These are phyloP conservation scores for Palaemon carinicauda DNA, from an alignment of 1,140 invertebrate genomes.

Conservation along the genomic window DNA sequence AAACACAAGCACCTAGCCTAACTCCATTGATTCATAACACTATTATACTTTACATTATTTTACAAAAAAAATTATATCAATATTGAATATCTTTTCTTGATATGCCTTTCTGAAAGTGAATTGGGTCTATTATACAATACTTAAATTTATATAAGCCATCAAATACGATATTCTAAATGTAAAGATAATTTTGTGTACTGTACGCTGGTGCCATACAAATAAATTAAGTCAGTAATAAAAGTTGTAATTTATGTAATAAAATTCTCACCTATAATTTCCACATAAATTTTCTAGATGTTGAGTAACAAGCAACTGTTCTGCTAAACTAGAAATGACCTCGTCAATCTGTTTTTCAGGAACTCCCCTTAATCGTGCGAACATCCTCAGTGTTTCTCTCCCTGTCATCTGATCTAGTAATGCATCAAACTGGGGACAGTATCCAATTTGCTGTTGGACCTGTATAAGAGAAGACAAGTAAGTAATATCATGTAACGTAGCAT, in stretches of 20 bases:
- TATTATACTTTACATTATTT: too few relatives aligned
- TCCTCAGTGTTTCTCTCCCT: slow-evolving; percentile 77
- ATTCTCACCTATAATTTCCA: slow-evolving; percentile 67
- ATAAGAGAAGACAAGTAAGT: neutral
- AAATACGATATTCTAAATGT: too few relatives aligned
- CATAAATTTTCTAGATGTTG: slow-evolving; percentile 68
- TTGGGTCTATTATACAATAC: too few relatives aligned
- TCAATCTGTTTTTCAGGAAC: slow-evolving; percentile 66
- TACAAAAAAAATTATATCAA: too few relatives aligned
- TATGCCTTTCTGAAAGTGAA: too few relatives aligned
- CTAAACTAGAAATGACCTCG: slow-evolving; percentile 63
- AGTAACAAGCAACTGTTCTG: slow-evolving; percentile 63
- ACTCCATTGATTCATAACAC: too few relatives aligned
- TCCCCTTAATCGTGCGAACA: slow-evolving; percentile 81
- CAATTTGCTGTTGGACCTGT: slow-evolving; percentile 69
- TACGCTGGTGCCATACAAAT: too few relatives aligned
- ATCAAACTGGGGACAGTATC: slow-evolving; percentile 87
- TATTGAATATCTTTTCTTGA: too few relatives aligned
- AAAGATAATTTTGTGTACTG: too few relatives aligned
- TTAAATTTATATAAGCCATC: too few relatives aligned
- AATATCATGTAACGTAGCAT: neutral
- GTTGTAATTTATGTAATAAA: neutral
- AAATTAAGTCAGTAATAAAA: too few relatives aligned
- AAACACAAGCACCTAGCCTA: too few relatives aligned
- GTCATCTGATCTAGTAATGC: slow-evolving; percentile 83